Evolutionary conservation across 2,113 vertebrate species (phyloP).

Genomic region (Sapayoa aenigma): DNA sequence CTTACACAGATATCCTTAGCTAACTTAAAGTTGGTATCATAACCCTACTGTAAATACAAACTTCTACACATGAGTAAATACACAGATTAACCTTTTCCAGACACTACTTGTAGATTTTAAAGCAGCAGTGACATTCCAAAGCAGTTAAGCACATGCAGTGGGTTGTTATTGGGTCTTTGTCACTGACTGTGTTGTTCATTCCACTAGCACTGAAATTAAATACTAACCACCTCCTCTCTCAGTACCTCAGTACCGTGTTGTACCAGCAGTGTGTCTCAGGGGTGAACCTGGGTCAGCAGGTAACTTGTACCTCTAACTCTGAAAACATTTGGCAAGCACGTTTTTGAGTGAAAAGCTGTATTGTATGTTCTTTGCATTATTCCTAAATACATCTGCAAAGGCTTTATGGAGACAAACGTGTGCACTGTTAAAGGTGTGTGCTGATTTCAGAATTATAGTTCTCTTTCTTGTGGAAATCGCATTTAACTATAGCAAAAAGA

Average conservation of each 20-base stretch:
- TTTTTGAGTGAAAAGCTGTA: neutral
- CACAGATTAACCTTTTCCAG: slow-evolving; percentile 76
- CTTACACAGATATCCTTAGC: slow-evolving; percentile 69
- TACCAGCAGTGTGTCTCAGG: neutral
- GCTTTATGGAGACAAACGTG: neutral
- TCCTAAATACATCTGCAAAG: neutral
- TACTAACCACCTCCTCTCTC: slow-evolving; percentile 4
- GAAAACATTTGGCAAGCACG: neutral
- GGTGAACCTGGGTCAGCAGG: neutral
- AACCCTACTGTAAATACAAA: slow-evolving; percentile 76
- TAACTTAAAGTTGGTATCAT: slow-evolving; percentile 73
- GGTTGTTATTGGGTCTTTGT: slow-evolving; percentile 37
- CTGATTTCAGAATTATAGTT: neutral
- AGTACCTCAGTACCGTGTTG: neutral
- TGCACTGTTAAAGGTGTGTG: accelerated
- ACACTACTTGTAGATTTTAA: slow-evolving; percentile 69
- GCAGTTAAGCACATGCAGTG: slow-evolving; percentile 38
- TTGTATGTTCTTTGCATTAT: neutral
- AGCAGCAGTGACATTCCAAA: slow-evolving; percentile 63
- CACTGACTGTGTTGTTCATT: neutral
- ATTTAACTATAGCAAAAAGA: neutral
- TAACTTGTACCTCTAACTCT: neutral
- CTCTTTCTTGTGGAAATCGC: neutral
- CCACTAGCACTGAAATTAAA: neutral
- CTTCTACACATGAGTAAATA: slow-evolving; percentile 68